Base-by-base conservation (phyloP, 2,888 invertebrate genomes). In the Pachymerium ferrugineum region DNA sequence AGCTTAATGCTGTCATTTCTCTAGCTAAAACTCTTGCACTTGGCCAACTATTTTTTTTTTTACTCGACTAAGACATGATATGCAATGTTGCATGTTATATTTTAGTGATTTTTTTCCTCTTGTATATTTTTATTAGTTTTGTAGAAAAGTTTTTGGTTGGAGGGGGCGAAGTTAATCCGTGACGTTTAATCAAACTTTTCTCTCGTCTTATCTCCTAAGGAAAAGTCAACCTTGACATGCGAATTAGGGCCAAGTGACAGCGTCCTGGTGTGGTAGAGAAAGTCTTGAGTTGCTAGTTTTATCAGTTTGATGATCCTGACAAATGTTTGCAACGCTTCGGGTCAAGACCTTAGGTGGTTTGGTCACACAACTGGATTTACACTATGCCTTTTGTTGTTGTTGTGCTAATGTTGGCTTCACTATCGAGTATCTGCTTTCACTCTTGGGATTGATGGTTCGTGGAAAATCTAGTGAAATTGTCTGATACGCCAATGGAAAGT, bases 1-100 rank as follows among this genome's bases (percentile, higher is more conserved):
- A 54, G 47, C 47, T 54, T 54, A 54, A 54, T 54, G 47, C 47
- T 54, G 47, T 54, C 47, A 54, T 54, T 54, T 54, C 16, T 54
- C 19, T 22, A 54, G 47, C 47, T 54, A 54, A 54, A 54, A 54
- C 19, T 10, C 47, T 10, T 10, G 47, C 47, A 54, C 19, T 54
- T 54, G 16, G 22, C 22, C 22, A 22, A 54, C 22, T 19, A 22
- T 22, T 54, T 54, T 22, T 22, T 54, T 54, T 54, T 16, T 42
- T 42, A 12, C 42, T 42, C 42, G 16, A 42, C 42, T 42, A 42
- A 3, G n/a, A 3, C 14, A 42, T 42, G 42, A 42, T 42, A 42
- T 42, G 47, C 47, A 47, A 8, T 47, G 47, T 16, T 47, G 47
- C 47, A 47, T 47, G 47, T n/a, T n/a, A n/a, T n/a, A n/a, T n/a